phyloP scores from a whole-genome alignment of 2,797 vertebrate genomes.

The Ciconia nigra region DNA sequence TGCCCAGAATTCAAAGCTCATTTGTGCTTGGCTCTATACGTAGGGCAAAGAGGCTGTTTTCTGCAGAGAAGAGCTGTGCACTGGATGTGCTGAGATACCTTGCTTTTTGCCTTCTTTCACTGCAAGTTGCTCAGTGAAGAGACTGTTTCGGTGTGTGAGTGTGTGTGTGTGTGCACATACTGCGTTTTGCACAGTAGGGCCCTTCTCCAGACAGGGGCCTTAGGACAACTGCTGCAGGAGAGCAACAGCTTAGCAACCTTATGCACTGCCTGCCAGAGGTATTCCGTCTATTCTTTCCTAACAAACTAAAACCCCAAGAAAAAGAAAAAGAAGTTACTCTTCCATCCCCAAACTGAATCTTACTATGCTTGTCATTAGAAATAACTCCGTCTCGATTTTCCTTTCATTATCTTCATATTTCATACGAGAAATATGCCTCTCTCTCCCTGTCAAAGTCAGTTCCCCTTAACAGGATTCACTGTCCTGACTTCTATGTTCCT shows the following conservation, averaged over 20 bases:
- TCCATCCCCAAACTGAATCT: neutral
- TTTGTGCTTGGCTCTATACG: neutral
- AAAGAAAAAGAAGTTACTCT: neutral
- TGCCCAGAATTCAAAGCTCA: neutral
- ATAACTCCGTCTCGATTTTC: neutral
- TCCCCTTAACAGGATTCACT: constrained; percentile 4
- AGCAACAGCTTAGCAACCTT: neutral
- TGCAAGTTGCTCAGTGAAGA: neutral
- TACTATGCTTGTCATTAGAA: constrained; percentile 32
- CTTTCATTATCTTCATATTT: constrained; percentile 5
- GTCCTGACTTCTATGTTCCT: neutral
- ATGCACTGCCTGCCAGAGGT: neutral
- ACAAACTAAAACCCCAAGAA: neutral
- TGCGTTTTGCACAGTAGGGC: neutral
- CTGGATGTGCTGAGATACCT: neutral
- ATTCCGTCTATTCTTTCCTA: neutral
- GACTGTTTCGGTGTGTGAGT: neutral
- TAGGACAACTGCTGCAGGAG: accelerated
- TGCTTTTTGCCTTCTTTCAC: neutral
- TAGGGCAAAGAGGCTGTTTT: neutral
- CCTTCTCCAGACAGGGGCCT: neutral
- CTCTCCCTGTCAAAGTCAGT: neutral
- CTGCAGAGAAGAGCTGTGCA: neutral
- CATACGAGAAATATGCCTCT: neutral
- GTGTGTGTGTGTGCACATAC: neutral